Base-by-base conservation (phyloP, 2,113 vertebrate species). In the Tinamus guttatus region DNA sequence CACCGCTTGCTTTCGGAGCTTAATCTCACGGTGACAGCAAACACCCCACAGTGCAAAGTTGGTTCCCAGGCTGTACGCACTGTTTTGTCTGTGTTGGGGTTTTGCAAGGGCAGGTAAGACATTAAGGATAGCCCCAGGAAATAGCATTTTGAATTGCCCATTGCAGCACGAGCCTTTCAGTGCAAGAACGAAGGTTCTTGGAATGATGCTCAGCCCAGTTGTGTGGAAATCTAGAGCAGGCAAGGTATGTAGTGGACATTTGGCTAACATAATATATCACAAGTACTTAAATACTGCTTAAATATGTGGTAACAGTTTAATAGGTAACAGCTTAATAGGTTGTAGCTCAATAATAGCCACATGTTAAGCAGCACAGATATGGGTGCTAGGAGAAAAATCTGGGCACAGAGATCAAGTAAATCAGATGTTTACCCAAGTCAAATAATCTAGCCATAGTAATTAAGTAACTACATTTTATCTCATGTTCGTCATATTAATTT, bases 401-500 rank as follows among this genome's bases (percentile, higher is more conserved):
- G 81, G 58, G 62, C 69, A 90, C 58, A 73, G 36, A 43, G 30
- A 68, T 5, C n/a, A 47, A 68, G 25, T 68, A 69, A 67, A 70
- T 60, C 51, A 62, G 9, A 52, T 15, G 30, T 84, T 87, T 80
- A 64, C 54, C 83, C 71, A 84, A 56, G 21, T 69, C 54, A 24
- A 17, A 73, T 77, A 76, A 92, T 85, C 90, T 73, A 91, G 59
- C 59, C 78, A 74, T 36, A 28, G 67, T 70, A 87, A 76, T 86
- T 47, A 94, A 82, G 93, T 65, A 95, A 93, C 43, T 87, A 76
- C 47, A 64, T 90, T 85, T 92, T 77, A 88, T 47, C 30, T 95
- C 8, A 3, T 83, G 64, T 19, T 89, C 93, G 89, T 93, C 30
- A 34, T 89, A 91, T 87, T 75, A 74, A 77, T 93, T 91, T 95